Conservation (phyloP, 2,888 invertebrate species). For the Actias luna region DNA sequence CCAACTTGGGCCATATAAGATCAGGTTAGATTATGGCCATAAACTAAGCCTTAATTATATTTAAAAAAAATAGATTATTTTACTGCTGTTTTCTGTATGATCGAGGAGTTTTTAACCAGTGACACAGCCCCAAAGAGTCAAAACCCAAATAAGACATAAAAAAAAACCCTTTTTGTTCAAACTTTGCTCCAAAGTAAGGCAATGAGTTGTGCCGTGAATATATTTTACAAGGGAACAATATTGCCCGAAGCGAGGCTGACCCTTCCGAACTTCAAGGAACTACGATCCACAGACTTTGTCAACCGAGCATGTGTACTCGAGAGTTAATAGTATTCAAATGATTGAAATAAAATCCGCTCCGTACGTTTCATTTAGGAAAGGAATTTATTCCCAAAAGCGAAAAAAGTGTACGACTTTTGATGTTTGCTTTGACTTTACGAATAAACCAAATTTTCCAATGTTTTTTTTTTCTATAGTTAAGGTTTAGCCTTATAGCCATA, state of each 20-base stretch:
- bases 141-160: too few species aligned
- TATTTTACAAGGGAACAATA: neutral
- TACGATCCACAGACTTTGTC: neutral
- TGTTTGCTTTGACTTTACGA: neutral
- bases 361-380: neutral
- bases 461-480: too few species aligned
- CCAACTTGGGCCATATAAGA: too few species aligned
- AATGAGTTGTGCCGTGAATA: neutral
- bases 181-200: too few species aligned
- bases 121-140: too few species aligned
- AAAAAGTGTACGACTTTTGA: neutral
- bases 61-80: too few species aligned
- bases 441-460: neutral
- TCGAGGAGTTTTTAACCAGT: too few species aligned
- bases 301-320: neutral
- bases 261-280: conserved; percentile 2
- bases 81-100: too few species aligned
- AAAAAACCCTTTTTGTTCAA: too few species aligned
- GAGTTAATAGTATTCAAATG: conserved; percentile 1
- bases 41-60: too few species aligned
- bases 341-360: neutral
- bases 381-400: neutral
- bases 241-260: neutral
- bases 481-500: too few species aligned
- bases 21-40: too few species aligned